Percentiles rank a stretch among this genome's conserved stretches.
phyloP scores from a whole-genome alignment of 2,113 vertebrate species.

The Saguinus imperator region DNA sequence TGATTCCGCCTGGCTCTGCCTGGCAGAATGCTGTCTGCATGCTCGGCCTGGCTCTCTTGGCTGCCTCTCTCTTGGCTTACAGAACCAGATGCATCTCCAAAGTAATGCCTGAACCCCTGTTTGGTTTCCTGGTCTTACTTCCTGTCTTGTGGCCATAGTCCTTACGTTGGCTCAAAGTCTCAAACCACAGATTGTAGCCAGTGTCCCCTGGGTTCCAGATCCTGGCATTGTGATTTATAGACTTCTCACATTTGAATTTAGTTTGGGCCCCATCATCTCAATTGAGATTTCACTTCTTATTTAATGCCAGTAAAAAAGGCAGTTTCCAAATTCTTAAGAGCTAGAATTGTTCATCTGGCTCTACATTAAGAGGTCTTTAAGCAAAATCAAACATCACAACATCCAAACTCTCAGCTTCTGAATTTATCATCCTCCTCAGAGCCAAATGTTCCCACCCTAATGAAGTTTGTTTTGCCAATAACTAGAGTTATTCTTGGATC shows the following conservation, averaged over 20 bases:
- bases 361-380: conserved; percentile 31
- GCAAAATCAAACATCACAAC: conserved; percentile 58
- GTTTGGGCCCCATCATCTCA: conserved; percentile 52
- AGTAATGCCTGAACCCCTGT: neutral
- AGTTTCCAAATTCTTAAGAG: conserved; percentile 47
- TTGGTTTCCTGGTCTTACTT: conserved; percentile 30
- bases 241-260: conserved; percentile 63
- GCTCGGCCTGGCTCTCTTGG: neutral
- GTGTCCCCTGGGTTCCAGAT: neutral
- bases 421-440: conserved; percentile 41
- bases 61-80: neutral
- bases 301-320: conserved; percentile 42
- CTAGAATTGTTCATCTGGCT: conserved; percentile 49
- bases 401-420: conserved; percentile 51
- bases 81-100: neutral
- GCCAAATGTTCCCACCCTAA: conserved; percentile 27
- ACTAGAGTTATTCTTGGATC: conserved; percentile 60
- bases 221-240: conserved; percentile 45
- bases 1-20: neutral
- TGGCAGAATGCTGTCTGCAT: neutral
- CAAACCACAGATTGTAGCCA: neutral
- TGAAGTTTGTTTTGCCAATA: conserved; percentile 16
- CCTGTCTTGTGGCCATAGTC: conserved; percentile 34
- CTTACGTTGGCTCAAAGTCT: neutral
- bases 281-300: conserved; percentile 44